phyloP scores from a whole-genome alignment of 1,140 invertebrate genomes.

The Epicauta chinensis region DNA sequence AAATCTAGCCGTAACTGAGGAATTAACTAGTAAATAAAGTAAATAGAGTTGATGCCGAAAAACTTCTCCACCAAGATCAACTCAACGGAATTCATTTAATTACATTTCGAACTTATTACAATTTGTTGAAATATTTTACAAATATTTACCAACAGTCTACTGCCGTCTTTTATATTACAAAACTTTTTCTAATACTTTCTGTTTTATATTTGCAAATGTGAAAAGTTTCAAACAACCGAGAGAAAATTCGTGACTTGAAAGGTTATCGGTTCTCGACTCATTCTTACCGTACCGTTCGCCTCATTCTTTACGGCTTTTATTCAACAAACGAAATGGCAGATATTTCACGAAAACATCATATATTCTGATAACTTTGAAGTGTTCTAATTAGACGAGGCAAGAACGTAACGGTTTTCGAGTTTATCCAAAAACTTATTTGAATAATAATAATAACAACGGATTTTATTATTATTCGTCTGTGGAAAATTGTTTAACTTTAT shows the following conservation, averaged over 20 bases:
- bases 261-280: slow-evolving; percentile 13
- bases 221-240: slow-evolving; percentile 15
- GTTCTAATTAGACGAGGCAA: neutral
- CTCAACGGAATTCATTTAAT: neutral
- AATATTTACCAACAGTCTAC: slow-evolving; percentile 18
- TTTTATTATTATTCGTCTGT: too few relatives aligned
- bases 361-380: too few relatives aligned
- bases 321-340: too few relatives aligned
- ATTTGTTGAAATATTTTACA: neutral
- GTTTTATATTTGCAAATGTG: slow-evolving; percentile 26
- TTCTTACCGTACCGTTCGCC: too few relatives aligned
- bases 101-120: too few relatives aligned
- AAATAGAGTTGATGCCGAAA: too few relatives aligned
- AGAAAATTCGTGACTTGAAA: slow-evolving; percentile 21
- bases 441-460: too few relatives aligned
- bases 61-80: too few relatives aligned
- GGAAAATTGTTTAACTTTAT: neutral
- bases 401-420: too few relatives aligned
- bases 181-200: slow-evolving; percentile 20
- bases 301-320: too few relatives aligned
- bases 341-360: too few relatives aligned
- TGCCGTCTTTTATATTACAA: slow-evolving; percentile 19
- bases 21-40: slow-evolving; percentile 22
- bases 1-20: slow-evolving; percentile 13
- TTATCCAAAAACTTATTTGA: too few relatives aligned